These are phyloP conservation scores for Mesodorylaimus sp. DNA, from an alignment of 2,888 invertebrate species.

Conservation along the genomic window DNA sequence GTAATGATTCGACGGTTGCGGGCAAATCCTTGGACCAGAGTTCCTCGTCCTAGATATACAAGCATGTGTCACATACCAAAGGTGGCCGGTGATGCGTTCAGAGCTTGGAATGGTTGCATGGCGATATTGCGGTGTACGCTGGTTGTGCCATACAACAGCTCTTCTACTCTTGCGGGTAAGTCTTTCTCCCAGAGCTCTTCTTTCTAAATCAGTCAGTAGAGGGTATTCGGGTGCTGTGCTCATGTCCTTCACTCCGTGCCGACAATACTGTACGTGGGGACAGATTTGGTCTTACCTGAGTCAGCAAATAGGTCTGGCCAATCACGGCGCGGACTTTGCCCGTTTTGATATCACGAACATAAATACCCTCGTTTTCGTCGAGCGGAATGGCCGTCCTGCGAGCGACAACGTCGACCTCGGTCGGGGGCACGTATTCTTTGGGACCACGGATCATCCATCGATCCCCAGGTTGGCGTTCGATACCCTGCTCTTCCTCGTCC, in stretches of 20 bases:
- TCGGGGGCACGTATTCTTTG: slow-evolving; percentile 37
- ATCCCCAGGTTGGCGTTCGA: slow-evolving; percentile 35
- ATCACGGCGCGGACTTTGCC: slow-evolving; percentile 35
- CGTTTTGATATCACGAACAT: slow-evolving; percentile 35
- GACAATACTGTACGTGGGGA: too few species aligned
- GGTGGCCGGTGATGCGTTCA: too few species aligned
- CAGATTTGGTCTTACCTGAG: slow-evolving; percentile 30
- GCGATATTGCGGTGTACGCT: too few species aligned
- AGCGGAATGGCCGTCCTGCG: slow-evolving; percentile 35
- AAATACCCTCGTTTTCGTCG: slow-evolving; percentile 39
- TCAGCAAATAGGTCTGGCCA: slow-evolving; percentile 38
- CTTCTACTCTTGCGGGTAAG: slow-evolving; percentile 33
- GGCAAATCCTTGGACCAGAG: slow-evolving; percentile 30
- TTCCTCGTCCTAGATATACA: slow-evolving; percentile 20
- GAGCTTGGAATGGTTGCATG: too few species aligned
- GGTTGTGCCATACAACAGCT: too few species aligned
- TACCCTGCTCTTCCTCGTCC: slow-evolving; percentile 20
- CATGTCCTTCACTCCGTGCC: not conserved
- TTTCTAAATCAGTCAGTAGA: too few species aligned
- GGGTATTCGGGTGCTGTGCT: too few species aligned
- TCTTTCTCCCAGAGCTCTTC: slow-evolving; percentile 27
- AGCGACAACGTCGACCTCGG: slow-evolving; percentile 36
- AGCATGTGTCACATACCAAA: too few species aligned
- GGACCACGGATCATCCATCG: slow-evolving; percentile 39
- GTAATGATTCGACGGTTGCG: slow-evolving; percentile 29